phyloP scores from a whole-genome alignment of 2,113 vertebrate genomes.

The Tetrao urogallus region DNA sequence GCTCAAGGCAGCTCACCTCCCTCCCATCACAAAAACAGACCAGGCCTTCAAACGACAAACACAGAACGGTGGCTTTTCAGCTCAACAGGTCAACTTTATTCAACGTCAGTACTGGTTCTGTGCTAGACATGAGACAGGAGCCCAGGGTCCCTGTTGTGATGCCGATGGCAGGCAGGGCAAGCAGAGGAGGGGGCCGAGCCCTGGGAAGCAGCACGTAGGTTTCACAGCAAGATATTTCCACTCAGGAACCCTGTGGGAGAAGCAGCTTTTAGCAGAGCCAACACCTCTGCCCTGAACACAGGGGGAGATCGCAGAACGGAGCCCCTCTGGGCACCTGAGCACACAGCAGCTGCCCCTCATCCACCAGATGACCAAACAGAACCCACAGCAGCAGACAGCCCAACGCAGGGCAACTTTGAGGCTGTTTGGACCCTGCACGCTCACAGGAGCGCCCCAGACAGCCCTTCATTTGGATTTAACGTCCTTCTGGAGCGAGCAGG shows the following conservation, averaged over 20 bases:
- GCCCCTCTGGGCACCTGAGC: too few relatives aligned
- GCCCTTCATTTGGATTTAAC: constrained; percentile 17
- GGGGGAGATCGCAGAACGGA: background rate
- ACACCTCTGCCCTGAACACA: background rate
- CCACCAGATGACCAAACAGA: background rate
- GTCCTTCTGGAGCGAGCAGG: background rate
- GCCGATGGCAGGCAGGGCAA: fast-evolving
- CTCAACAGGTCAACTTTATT: background rate
- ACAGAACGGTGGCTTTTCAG: background rate
- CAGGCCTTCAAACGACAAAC: background rate
- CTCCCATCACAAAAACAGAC: background rate
- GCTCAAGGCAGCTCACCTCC: background rate
- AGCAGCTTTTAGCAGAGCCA: fast-evolving
- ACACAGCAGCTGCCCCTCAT: background rate
- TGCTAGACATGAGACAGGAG: background rate
- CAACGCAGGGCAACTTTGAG: background rate
- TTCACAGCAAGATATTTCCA: fast-evolving
- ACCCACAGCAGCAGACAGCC: background rate
- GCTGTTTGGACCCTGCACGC: background rate
- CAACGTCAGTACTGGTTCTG: background rate
- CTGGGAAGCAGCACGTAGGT: background rate
- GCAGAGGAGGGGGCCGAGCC: background rate
- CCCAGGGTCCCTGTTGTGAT: background rate
- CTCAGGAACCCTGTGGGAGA: background rate
- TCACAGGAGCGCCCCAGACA: background rate